phyloP scores from a whole-genome alignment of 2,797 vertebrate genomes.

The Helostoma temminkii region DNA sequence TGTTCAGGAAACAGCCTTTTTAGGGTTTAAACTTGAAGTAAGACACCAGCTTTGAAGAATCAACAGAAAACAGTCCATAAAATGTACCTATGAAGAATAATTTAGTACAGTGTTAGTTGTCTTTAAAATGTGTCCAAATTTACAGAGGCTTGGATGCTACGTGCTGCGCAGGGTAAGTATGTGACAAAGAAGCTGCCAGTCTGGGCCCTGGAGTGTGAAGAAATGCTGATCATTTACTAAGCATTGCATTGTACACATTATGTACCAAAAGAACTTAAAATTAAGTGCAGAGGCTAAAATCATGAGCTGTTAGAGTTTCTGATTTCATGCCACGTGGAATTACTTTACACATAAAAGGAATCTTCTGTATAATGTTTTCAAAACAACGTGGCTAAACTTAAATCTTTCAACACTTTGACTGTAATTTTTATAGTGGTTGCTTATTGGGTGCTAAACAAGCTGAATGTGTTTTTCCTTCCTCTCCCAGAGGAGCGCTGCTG shows the following conservation, averaged over 20 bases:
- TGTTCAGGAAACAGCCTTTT: neutral
- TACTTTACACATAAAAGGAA: neutral
- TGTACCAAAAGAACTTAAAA: neutral
- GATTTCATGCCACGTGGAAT: neutral
- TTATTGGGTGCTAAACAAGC: slow-evolving; percentile 5
- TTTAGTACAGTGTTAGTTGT: neutral
- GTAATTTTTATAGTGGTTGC: neutral
- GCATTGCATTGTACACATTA: neutral
- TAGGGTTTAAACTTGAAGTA: neutral
- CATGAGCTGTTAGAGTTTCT: too few relatives aligned
- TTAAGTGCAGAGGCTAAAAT: neutral
- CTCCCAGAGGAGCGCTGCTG: slow-evolving; percentile 51
- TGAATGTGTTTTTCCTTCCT: slow-evolving; percentile 49
- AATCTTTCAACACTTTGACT: neutral
- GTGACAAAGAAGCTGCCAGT: neutral
- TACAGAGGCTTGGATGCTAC: slow-evolving; percentile 1
- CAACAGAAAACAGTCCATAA: neutral
- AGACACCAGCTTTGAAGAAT: too few relatives aligned
- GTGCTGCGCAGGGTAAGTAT: neutral
- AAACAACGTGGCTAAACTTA: neutral
- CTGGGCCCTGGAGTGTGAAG: neutral
- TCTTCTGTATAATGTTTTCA: neutral
- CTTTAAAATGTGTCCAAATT: slow-evolving; percentile 1
- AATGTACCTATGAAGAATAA: slow-evolving; percentile 3
- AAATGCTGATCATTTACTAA: neutral